A percentile compares a stretch with the other conserved stretches of the same genome.
phyloP scores from a whole-genome alignment of 2,797 vertebrate species.

The Coilia nasus region DNA sequence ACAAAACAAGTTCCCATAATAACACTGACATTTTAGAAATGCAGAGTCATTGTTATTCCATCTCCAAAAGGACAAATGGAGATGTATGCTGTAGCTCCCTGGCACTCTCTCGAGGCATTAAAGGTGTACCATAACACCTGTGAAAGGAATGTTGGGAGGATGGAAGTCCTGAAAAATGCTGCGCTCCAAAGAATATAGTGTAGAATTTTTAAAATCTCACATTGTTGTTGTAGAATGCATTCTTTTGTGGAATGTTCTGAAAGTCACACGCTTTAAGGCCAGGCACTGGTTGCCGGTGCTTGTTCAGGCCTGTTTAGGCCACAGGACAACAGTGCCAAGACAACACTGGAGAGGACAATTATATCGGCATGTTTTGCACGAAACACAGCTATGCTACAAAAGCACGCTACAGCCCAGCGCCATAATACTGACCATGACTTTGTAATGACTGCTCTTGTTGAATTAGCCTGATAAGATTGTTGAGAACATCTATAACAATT shows the following conservation, averaged over 20 bases:
- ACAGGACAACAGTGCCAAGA: background rate
- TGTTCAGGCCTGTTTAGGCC: background rate
- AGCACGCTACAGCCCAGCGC: background rate
- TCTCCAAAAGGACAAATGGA: background rate
- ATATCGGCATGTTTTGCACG: background rate
- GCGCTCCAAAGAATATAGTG: too few relatives aligned
- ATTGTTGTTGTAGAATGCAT: too few relatives aligned
- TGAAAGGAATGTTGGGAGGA: too few relatives aligned
- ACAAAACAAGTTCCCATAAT: background rate
- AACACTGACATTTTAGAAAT: background rate
- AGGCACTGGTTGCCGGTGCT: background rate
- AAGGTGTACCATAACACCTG: too few relatives aligned
- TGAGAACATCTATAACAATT: constrained; percentile 7
- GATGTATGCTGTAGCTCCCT: background rate
- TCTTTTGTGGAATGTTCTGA: too few relatives aligned
- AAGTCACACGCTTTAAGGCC: too few relatives aligned
- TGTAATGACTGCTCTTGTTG: background rate
- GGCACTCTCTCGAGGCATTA: too few relatives aligned
- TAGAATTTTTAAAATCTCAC: too few relatives aligned
- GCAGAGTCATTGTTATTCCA: constrained; percentile 24
- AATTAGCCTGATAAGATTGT: constrained; percentile 1
- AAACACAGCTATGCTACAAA: background rate
- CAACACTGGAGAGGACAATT: background rate
- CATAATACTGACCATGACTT: background rate
- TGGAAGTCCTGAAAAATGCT: too few relatives aligned